Base-by-base conservation (phyloP, 2,113 vertebrate species). In the Ailurus styani region DNA sequence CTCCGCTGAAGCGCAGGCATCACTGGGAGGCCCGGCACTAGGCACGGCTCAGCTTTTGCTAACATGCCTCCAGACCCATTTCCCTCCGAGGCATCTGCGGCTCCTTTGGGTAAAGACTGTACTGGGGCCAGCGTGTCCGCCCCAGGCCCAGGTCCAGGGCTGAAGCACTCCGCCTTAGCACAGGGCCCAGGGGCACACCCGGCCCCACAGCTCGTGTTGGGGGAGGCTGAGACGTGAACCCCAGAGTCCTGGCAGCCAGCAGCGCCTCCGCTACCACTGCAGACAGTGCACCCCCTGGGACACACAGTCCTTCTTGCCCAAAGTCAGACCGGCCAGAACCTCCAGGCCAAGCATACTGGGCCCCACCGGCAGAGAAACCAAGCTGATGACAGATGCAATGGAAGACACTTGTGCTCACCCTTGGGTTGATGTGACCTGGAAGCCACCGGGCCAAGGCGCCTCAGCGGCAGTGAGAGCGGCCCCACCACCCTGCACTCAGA, bases 311-410 rank as follows among this genome's bases (percentile, higher is more conserved):
- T 91, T 54, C 64, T 21, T 70, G 62, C 37, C 37, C 42, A 82
- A 82, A 14, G 98, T 1, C 98, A 98, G 90, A 89, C 45, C 0
- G 0, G 88, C 0, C 82, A 97, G 95, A 97, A 91, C 0, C 55
- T 14, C 99, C 99, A 97, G 90, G 93, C 96, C 99, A 99, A 96
- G 99, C 98, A 23, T 97, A 0, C 95, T 98, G n/a, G 31, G 31
- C 47, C 45, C 12, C 42, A 20, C 20, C 37, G 17, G 4, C n/a
- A 23, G 10, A 64, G 55, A 64, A 7, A 20, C 21, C 14, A 6
- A 23, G 5, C 17, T 37, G 31, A 64, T 15, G 54, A 79, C 40
- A n/a, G 11, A 37, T 5, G 31, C 3, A 13, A 42, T 45, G 5
- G 81, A 84, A 29, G 66, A 13, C n/a, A 57, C 17, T 57, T 73